phyloP scores from a whole-genome alignment of 2,888 invertebrate species.

The Drosophila paramelanica region DNA sequence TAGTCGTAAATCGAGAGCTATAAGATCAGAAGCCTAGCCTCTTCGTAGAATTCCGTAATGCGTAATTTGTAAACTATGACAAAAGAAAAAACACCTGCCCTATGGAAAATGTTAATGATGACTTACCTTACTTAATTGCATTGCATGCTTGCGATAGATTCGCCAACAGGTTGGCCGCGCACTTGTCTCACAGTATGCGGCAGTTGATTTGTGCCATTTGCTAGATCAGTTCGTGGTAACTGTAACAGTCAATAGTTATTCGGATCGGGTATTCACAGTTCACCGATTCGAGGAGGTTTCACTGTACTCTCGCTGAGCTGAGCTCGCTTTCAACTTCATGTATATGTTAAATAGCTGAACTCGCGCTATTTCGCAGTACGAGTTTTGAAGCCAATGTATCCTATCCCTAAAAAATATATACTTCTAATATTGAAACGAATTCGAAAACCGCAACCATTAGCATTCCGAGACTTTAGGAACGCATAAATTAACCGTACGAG shows the following conservation, averaged over 20 bases:
- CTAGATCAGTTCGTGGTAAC: constrained; percentile 13
- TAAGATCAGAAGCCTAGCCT: constrained; percentile 1
- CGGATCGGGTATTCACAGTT: background rate
- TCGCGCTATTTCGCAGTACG: constrained; percentile 18
- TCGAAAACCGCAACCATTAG: constrained; percentile 24
- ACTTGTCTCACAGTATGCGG: constrained; percentile 15
- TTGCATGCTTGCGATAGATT: constrained; percentile 39
- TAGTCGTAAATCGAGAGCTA: background rate
- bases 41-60: constrained; percentile 52
- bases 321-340: constrained; percentile 38
- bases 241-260: background rate
- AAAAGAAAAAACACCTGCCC: constrained; percentile 63
- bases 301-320: constrained; percentile 31
- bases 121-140: constrained; percentile 54
- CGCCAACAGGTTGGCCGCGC: constrained; percentile 39
- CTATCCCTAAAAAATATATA: constrained; percentile 14
- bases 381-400: background rate
- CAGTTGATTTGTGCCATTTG: constrained; percentile 22
- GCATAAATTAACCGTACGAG: constrained; percentile 38
- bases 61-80: constrained; percentile 59
- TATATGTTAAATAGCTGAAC: constrained; percentile 38
- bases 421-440: constrained; percentile 22
- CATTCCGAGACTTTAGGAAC: constrained; percentile 36
- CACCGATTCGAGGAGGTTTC: background rate
- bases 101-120: constrained; percentile 72